phyloP scores from a whole-genome alignment of 2,888 invertebrate genomes.

The Tuta absoluta region DNA sequence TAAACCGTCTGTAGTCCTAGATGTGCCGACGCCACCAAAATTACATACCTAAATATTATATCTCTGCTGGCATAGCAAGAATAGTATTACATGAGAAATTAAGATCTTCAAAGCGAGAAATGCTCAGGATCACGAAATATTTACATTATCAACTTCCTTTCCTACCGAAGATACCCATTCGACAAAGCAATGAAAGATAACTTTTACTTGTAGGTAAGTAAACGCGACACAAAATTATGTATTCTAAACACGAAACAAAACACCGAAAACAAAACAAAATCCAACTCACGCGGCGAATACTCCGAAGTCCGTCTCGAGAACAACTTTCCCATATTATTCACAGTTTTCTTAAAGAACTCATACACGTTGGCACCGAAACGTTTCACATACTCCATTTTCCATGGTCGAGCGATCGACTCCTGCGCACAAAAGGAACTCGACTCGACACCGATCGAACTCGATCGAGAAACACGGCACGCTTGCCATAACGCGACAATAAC shows the following conservation, averaged over 20 bases:
- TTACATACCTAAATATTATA: too few relatives aligned
- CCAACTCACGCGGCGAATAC: constrained; percentile 40
- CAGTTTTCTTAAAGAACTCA: constrained; percentile 38
- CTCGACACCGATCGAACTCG: constrained; percentile 37
- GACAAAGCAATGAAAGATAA: not conserved
- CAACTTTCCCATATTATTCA: constrained; percentile 41
- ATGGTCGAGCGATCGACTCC: constrained; percentile 40
- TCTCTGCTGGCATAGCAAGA: too few relatives aligned
- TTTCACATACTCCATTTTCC: constrained; percentile 41
- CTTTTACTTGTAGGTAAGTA: not conserved
- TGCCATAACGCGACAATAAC: constrained; percentile 46
- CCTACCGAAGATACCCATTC: not conserved
- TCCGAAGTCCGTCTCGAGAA: constrained; percentile 35
- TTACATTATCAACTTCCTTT: not conserved
- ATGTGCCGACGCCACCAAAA: too few relatives aligned
- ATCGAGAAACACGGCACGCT: constrained; percentile 55
- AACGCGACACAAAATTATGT: not conserved
- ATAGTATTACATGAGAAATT: too few relatives aligned
- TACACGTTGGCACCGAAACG: constrained; percentile 37
- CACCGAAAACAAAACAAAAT: not conserved
- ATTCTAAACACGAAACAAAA: not conserved
- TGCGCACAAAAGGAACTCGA: constrained; percentile 36
- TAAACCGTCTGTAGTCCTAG: too few relatives aligned
- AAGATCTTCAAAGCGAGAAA: too few relatives aligned
- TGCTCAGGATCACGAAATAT: too few relatives aligned